Conservation (phyloP, 2,888 invertebrate species). For the Gandaritis pyraliata region DNA sequence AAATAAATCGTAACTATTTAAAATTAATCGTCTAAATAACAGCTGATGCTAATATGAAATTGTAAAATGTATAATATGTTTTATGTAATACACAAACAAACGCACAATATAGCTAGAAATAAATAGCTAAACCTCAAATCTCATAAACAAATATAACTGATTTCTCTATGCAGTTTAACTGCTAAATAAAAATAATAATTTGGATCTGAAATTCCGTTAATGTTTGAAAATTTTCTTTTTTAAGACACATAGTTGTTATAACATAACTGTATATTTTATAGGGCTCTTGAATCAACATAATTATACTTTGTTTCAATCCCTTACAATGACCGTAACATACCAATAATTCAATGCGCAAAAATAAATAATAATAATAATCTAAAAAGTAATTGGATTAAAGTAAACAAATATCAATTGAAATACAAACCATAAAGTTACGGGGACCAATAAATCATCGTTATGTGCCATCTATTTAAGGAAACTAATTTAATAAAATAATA, state of each 20-base stretch:
- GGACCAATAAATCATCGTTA: slow-evolving; percentile 69
- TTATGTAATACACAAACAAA: slow-evolving; percentile 17
- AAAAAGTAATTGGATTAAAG: slow-evolving; percentile 11
- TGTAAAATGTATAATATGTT: slow-evolving; percentile 8
- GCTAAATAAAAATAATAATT: slow-evolving; percentile 12
- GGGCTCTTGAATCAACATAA: neutral
- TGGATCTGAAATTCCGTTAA: slow-evolving; percentile 7
- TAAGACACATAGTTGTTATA: neutral
- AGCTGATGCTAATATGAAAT: slow-evolving; percentile 32
- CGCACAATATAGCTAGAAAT: slow-evolving; percentile 32
- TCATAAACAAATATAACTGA: slow-evolving; percentile 3
- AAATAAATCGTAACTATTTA: slow-evolving; percentile 44
- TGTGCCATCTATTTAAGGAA: slow-evolving; percentile 68
- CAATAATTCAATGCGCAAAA: slow-evolving; percentile 3
- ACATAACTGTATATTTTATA: slow-evolving; percentile 5
- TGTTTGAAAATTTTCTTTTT: neutral
- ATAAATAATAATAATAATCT: slow-evolving; percentile 7
- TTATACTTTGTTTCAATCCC: slow-evolving; percentile 2
- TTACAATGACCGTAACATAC: slow-evolving; percentile 36
- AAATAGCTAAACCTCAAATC: slow-evolving; percentile 10
- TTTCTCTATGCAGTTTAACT: slow-evolving; percentile 32
- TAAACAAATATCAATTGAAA: slow-evolving; percentile 25
- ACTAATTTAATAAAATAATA: slow-evolving; percentile 40
- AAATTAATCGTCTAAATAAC: slow-evolving; percentile 33
- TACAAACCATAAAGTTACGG: slow-evolving; percentile 60